Evolutionary conservation across 2,797 vertebrate genomes (phyloP), one percentile per base, ranked within the genome.

Genomic region (Crenuchus spilurus): DNA sequence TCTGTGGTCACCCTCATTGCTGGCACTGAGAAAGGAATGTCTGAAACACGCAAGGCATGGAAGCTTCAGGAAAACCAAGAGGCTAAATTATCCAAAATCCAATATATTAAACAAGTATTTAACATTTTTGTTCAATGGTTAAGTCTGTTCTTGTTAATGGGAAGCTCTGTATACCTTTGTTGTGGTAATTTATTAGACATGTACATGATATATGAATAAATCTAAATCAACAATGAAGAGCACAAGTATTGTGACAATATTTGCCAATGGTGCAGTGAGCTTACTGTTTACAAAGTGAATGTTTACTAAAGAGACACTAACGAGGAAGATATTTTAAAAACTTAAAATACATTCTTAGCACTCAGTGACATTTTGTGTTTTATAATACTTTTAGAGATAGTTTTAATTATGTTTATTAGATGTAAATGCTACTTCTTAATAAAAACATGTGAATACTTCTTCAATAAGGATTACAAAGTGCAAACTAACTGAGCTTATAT

Each of bases 181-280:
- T 14, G 20, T 6, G 2, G 3, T 8, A 2, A 6, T 6, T 35
- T 31, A 31, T 11, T 1, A 16, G 22, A 13, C 18, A 22, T 44
- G 24, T 51, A 9, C 8, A 3, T n/a, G 20, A 51, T 51, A 18
- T 44, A 42, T 42, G 3, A 10, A 46, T 37, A 64, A 64, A 69
- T 75, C 55, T 37, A 69, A 74, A 76, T 79, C 44, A 65, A 51
- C 3, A 51, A 14, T 60, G 49, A 61, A 65, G 31, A 8, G 13
- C 54, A 16, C 61, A 82, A 80, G 73, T 74, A 80, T 80, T 83
- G 55, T 65, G 82, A 85, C 87, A 92, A 90, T 92, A 92, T 93
- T 93, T 91, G 86, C 85, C 71, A 61, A 72, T 84, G 88, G 92
- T 71, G 90, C 65, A 87, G 88, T 79, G 16, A 78, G 89, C 83